These are phyloP conservation scores for Drosophila setifemur DNA, from an alignment of 1,140 invertebrate genomes.

Conservation along the genomic window DNA sequence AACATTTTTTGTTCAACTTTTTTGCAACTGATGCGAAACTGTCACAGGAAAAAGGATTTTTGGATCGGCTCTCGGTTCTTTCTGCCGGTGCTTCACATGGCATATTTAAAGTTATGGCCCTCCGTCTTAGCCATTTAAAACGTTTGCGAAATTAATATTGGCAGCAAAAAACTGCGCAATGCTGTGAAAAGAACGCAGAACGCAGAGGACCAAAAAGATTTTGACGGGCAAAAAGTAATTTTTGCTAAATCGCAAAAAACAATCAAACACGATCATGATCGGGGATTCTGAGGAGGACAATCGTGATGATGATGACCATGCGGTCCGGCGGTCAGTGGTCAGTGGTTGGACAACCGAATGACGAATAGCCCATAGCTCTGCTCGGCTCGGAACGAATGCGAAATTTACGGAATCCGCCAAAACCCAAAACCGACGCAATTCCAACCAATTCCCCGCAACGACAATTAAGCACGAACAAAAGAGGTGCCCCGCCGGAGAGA, in stretches of 20 bases:
- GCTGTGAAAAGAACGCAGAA: slow-evolving; percentile 76
- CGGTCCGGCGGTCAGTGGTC: slow-evolving; percentile 15
- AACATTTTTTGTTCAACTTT: slow-evolving; percentile 41
- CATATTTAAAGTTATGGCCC: slow-evolving; percentile 75
- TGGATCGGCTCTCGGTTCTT: slow-evolving; percentile 10
- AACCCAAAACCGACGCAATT: slow-evolving; percentile 48
- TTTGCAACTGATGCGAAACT: slow-evolving; percentile 41
- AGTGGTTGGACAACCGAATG: slow-evolving; percentile 82
- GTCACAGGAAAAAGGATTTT: slow-evolving; percentile 64
- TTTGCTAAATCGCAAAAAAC: slow-evolving; percentile 63
- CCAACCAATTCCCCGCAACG: slow-evolving; percentile 72
- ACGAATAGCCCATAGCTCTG: slow-evolving; percentile 75
- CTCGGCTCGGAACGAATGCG: slow-evolving; percentile 65
- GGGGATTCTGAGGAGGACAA: slow-evolving; percentile 3
- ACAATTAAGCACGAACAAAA: slow-evolving; percentile 80
- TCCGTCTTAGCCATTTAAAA: slow-evolving; percentile 76
- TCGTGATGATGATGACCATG: slow-evolving; percentile 20
- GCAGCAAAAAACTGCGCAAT: slow-evolving; percentile 75
- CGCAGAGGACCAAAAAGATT: slow-evolving; percentile 21
- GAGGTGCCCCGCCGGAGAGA: slow-evolving; percentile 25
- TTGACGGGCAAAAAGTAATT: slow-evolving; percentile 63
- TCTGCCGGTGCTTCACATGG: slow-evolving; percentile 37
- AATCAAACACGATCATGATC: slow-evolving; percentile 42
- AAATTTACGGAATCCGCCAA: slow-evolving; percentile 79
- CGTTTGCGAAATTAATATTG: slow-evolving; percentile 80